Conservation (phyloP, 1,140 invertebrate genomes). For the Plutomurus gul region DNA sequence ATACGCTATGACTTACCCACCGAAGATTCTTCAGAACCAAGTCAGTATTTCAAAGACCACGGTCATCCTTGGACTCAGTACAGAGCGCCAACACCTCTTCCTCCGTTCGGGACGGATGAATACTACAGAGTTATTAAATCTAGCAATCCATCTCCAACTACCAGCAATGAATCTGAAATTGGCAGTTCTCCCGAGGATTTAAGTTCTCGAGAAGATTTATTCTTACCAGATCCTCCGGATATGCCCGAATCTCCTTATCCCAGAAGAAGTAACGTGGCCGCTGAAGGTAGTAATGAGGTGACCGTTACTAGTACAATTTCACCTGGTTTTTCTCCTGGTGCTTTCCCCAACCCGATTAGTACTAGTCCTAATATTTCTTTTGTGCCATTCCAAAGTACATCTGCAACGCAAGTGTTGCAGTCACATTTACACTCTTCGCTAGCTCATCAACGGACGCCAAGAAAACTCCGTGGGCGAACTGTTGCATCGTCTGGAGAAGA, state of each 20-base stretch:
- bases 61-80: constrained; percentile 45
- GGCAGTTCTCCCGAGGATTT: constrained; percentile 46
- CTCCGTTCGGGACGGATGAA: constrained; percentile 48
- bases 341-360: too few relatives aligned
- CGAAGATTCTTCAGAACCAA: constrained; percentile 44
- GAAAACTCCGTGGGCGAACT: constrained; percentile 36
- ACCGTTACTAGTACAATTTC: too few relatives aligned
- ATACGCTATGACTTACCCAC: constrained; percentile 26
- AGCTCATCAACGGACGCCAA: neutral
- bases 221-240: constrained; percentile 47
- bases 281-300: neutral
- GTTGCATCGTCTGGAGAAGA: constrained; percentile 41
- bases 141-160: constrained; percentile 49
- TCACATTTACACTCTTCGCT: neutral
- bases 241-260: constrained; percentile 44
- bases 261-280: neutral
- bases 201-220: constrained; percentile 46
- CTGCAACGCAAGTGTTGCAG: neutral
- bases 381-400: constrained; percentile 30
- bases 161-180: constrained; percentile 48
- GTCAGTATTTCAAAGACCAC: constrained; percentile 37
- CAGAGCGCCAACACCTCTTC: constrained; percentile 49
- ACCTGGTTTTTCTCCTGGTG: too few relatives aligned
- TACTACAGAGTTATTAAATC: constrained; percentile 52
- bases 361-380: constrained; percentile 6